A percentile compares a stretch with the other conserved stretches of the same genome.
These are phyloP conservation scores for Sinocyclocheilus maitianheensis DNA, from an alignment of 2,113 vertebrate species.

Conservation along the genomic window DNA sequence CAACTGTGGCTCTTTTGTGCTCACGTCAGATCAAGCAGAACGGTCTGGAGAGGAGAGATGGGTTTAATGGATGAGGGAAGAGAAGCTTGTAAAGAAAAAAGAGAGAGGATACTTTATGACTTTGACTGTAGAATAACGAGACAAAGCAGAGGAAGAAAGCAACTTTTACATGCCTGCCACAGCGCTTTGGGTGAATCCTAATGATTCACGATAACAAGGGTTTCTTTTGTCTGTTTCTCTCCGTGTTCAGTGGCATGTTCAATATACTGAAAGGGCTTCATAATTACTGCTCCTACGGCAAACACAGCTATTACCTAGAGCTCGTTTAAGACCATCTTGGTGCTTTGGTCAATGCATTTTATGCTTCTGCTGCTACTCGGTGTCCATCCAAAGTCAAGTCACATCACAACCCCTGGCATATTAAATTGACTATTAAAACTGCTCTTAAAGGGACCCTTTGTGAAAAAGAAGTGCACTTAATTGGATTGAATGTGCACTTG, in stretches of 20 bases:
- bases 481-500: neutral
- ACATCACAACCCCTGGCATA: neutral
- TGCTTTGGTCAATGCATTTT: neutral
- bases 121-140: neutral
- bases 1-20: constrained; percentile 27
- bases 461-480: neutral
- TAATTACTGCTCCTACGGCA: neutral
- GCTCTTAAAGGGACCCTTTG: neutral
- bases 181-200: neutral
- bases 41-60: neutral
- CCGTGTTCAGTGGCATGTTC: neutral
- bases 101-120: neutral
- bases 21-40: constrained; percentile 33
- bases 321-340: neutral
- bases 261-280: neutral
- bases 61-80: constrained; percentile 23
- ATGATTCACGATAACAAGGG: neutral
- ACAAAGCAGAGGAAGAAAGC: constrained; percentile 18
- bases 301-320: neutral
- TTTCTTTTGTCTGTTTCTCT: constrained; percentile 12
- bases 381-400: constrained; percentile 18
- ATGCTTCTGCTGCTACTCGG: neutral
- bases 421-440: constrained; percentile 20
- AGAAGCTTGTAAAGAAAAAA: constrained; percentile 11
- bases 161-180: constrained; percentile 15